Conservation (phyloP, 2,797 vertebrate species). For the Pseudocheirus occidentalis region DNA sequence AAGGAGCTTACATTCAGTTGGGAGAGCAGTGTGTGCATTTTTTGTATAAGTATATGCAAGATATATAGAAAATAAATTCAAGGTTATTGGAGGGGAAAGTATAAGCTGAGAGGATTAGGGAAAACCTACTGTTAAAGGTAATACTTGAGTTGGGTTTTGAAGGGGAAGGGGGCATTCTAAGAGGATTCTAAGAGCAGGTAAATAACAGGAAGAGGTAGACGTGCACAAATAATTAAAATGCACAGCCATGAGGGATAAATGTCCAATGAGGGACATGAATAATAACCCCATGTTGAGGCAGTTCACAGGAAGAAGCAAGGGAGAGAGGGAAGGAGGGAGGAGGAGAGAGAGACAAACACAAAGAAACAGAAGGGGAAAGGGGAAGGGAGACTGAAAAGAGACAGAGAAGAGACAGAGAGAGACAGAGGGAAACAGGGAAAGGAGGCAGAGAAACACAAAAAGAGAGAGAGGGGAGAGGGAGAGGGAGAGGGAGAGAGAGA, state of each 20-base stretch:
- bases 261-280: neutral
- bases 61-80: neutral
- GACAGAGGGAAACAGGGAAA: accelerated
- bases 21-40: neutral
- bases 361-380: too few relatives aligned
- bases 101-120: neutral
- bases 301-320: neutral
- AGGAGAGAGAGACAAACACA: too few relatives aligned
- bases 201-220: neutral
- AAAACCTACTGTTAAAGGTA: neutral
- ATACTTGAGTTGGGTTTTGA: neutral
- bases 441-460: too few relatives aligned
- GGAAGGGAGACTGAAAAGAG: too few relatives aligned
- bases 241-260: neutral
- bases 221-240: neutral
- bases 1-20: neutral
- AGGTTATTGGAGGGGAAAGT: neutral
- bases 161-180: neutral
- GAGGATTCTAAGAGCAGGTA: neutral
- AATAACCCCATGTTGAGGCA: neutral
- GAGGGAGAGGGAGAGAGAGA: accelerated
- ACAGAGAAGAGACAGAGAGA: too few relatives aligned
- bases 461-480: too few relatives aligned
- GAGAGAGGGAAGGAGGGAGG: neutral
- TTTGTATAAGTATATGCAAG: neutral